Percentiles rank a stretch among this genome's conserved stretches.
These are phyloP conservation scores for Cyrtodaria siliqua DNA, from an alignment of 2,888 invertebrate genomes.

Conservation along the genomic window DNA sequence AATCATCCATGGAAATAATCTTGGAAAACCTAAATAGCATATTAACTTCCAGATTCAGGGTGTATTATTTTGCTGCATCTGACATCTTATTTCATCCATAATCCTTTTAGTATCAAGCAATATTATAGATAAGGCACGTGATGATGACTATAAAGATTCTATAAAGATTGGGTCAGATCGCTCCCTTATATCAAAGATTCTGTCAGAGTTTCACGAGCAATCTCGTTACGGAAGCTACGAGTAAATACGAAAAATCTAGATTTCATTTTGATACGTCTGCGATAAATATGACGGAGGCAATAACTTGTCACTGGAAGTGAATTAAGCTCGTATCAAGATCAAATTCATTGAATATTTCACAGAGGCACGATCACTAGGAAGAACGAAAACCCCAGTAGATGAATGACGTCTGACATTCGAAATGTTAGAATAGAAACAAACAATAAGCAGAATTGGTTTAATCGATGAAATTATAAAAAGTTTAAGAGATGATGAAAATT, in stretches of 20 bases:
- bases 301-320: conserved; percentile 39
- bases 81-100: conserved; percentile 60
- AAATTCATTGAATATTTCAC: no score
- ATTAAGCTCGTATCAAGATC: conserved; percentile 14
- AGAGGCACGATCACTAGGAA: no score
- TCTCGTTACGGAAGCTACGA: conserved; percentile 38
- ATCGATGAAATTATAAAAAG: no score
- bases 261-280: conserved; percentile 12
- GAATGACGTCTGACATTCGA: no score
- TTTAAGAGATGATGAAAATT: no score
- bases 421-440: no score
- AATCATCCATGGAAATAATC: conserved; percentile 37
- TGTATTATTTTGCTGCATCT: conserved; percentile 51
- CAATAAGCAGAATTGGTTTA: no score
- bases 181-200: conserved; percentile 42
- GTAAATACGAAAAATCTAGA: conserved; percentile 38
- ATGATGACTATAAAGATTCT: conserved; percentile 63
- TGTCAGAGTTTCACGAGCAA: conserved; percentile 52
- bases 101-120: conserved; percentile 65
- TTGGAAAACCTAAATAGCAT: conserved; percentile 40
- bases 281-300: conserved; percentile 25
- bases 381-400: no score
- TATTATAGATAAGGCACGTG: conserved; percentile 63
- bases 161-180: conserved; percentile 64
- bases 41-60: conserved; percentile 39